Conservation (phyloP, 2,888 invertebrate genomes). For the Oxystoma pomonae region DNA sequence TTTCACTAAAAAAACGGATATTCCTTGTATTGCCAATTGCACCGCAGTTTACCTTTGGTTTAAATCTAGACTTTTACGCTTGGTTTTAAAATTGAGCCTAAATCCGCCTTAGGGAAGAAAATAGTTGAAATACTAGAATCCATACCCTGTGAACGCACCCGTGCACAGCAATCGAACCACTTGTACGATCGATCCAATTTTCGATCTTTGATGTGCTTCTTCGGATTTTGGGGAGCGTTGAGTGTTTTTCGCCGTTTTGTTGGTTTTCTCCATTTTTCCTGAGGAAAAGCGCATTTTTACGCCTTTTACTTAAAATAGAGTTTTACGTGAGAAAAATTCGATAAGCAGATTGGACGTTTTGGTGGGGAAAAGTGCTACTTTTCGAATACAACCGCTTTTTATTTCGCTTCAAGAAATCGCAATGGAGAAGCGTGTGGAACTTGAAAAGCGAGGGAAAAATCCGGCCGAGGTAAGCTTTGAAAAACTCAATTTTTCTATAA, state of each 20-base stretch:
- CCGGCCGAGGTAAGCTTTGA: slow-evolving; percentile 76
- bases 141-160: background rate
- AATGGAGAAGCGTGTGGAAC: slow-evolving; percentile 94
- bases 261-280: background rate
- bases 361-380: no score
- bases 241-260: background rate
- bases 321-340: no score
- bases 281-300: background rate
- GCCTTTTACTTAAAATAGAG: background rate
- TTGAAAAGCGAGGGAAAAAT: slow-evolving; percentile 89
- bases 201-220: background rate
- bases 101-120: no score
- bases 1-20: no score
- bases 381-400: no score
- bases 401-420: background rate
- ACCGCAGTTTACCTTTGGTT: no score
- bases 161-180: no score
- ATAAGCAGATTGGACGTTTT: no score
- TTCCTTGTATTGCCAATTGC: no score
- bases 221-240: slow-evolving; percentile 1
- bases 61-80: no score
- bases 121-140: no score
- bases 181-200: background rate
- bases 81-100: no score
- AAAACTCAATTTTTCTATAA: background rate